Evolutionary conservation across 2,888 invertebrate genomes (phyloP), one percentile per base, ranked within the genome.

Genomic region (Autographa pulchrina): DNA sequence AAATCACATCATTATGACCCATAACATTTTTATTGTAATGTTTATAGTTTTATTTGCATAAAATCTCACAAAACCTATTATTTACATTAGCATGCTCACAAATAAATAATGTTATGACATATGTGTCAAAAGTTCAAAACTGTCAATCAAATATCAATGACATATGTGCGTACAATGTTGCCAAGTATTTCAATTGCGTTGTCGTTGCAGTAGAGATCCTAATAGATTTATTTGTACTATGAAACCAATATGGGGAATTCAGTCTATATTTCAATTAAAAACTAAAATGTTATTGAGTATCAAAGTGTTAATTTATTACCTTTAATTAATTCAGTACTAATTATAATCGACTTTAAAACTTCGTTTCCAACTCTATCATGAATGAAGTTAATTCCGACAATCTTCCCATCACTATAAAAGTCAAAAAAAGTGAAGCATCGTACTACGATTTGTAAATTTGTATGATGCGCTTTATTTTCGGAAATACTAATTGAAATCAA

Each of bases 401-500:
- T 54, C 18, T 38, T 25, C 41, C 0, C 74, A 35, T 65, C 77
- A 69, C 76, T 78, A 77, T 7, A 69, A 75, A 83, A 64, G 86
- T 86, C 86, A 85, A 84, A 86, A 82, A 81, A 78, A 85, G 80
- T 78, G 78, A 81, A 81, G 82, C 79, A 56, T 77, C 18, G 68
- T 70, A 72, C 54, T 78, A 62, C 70, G 69, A 75, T 75, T 79
- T 72, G 72, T 76, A 74, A 68, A 75, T 75, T 79, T 72, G 72
- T 76, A 74, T 75, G 78, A 76, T 81, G 76, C 72, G 78, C 73
- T 86, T 82, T 88, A 86, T 84, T 89, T 88, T 85, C 80, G 81
- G 86, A 88, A 85, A 87, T 85, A 83, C 75, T 81, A 83, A 86
- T 87, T 85, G 65, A 88, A 89, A 90, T 88, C 88, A 85, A 83